Base-by-base conservation (phyloP, 2,888 invertebrate species). In the Noctua fimbriata region DNA sequence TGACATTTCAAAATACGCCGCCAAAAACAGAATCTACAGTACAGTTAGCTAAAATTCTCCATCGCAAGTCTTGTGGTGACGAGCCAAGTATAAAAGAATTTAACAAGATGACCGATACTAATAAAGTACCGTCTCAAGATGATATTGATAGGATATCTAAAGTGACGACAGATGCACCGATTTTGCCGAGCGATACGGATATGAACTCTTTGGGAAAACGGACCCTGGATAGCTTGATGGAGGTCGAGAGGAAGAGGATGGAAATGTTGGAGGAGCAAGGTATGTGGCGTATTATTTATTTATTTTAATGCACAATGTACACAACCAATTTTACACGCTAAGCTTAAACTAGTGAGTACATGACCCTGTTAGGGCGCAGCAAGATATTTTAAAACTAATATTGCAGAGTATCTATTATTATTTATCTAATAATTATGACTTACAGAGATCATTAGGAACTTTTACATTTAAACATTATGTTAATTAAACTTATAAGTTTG, bases 261-360 rank as follows among this genome's bases (percentile, higher is more conserved):
- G 97, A 98, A 89, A 98, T 99, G 97, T 97, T 99, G 92, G 98
- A 98, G 85, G 98, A 99, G 94, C 99, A 99, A 98, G 99, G 99
- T 98, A 52, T 49, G 14, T 32, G 32, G 32, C 32, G 2, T 32
- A 32, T 32, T 32, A 32, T 32, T 32, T n/a, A n/a, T n/a, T n/a
- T n/a, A n/a, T n/a, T n/a, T n/a, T n/a, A n/a, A n/a, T n/a, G n/a
- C n/a, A n/a, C n/a, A n/a, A n/a, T n/a, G n/a, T n/a, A n/a, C n/a
- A n/a, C n/a, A n/a, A n/a, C n/a, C n/a, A n/a, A n/a, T n/a, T n/a
- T n/a, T n/a, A n/a, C n/a, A n/a, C n/a, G n/a, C n/a, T n/a, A n/a
- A n/a, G n/a, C n/a, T n/a, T n/a, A n/a, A n/a, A n/a, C n/a, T n/a
- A n/a, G n/a, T n/a, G n/a, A n/a, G n/a, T n/a, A n/a, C n/a, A n/a